Percentiles rank a stretch among this genome's conserved stretches.
phyloP scores from a whole-genome alignment of 1,140 invertebrate species.

The Nasonia giraulti region DNA sequence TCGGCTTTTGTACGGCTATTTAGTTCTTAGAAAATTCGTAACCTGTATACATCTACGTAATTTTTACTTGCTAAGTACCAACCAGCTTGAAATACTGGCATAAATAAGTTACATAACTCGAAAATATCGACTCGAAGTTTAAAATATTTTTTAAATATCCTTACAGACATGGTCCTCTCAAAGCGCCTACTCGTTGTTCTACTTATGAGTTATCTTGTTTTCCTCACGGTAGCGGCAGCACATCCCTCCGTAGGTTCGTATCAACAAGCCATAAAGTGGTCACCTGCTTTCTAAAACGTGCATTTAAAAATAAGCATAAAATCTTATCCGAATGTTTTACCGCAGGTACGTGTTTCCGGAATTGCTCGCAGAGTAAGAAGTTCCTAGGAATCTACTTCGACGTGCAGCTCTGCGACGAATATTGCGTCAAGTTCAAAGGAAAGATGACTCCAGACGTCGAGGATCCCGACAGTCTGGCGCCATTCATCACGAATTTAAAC shows the following conservation, averaged over 20 bases:
- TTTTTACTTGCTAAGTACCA: too few relatives aligned
- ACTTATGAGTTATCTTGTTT: slow-evolving; percentile 30
- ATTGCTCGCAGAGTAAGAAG: slow-evolving; percentile 91
- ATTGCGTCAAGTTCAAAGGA: slow-evolving; percentile 87
- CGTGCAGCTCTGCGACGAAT: slow-evolving; percentile 86
- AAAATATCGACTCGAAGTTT: not conserved
- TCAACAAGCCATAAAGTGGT: not conserved
- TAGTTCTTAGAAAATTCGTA: too few relatives aligned
- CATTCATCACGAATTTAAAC: slow-evolving; percentile 82
- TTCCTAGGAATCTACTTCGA: slow-evolving; percentile 91
- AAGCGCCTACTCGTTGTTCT: slow-evolving; percentile 7
- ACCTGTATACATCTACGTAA: too few relatives aligned
- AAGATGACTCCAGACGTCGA: slow-evolving; percentile 89
- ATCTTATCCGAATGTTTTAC: not conserved
- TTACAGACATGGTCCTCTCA: slow-evolving; percentile 5
- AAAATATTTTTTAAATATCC: not conserved
- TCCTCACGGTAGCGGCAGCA: slow-evolving; percentile 2
- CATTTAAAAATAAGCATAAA: not conserved
- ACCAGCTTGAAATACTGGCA: too few relatives aligned
- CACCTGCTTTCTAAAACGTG: not conserved
- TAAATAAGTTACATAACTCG: too few relatives aligned
- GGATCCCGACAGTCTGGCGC: slow-evolving; percentile 85
- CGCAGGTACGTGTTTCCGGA: slow-evolving; percentile 83
- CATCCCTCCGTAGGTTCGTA: slow-evolving; percentile 42
- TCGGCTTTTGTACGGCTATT: too few relatives aligned